phyloP scores from a whole-genome alignment of 2,113 vertebrate species.

The Hemiprocne comata region DNA sequence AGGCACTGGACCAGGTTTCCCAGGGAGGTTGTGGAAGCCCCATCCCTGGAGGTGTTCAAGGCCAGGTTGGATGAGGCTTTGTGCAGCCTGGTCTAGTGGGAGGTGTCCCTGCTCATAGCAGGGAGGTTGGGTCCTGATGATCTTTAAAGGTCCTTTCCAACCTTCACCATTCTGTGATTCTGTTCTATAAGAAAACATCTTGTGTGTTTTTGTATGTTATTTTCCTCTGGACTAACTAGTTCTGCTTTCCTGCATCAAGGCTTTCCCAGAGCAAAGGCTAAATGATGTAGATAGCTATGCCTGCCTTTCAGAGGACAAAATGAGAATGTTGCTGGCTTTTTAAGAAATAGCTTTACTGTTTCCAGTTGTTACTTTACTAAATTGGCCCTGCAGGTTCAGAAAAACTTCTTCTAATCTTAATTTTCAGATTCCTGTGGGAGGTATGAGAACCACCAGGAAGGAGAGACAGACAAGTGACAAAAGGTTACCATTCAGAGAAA shows the following conservation, averaged over 20 bases:
- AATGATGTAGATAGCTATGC: fast-evolving
- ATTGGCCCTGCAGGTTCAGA: neutral
- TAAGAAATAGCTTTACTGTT: neutral
- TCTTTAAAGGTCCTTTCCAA: too few relatives aligned
- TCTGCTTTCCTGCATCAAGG: neutral
- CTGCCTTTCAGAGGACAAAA: neutral
- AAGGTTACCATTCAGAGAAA: neutral
- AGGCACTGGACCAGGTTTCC: too few relatives aligned
- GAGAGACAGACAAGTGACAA: neutral
- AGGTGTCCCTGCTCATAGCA: too few relatives aligned
- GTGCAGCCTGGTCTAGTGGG: too few relatives aligned
- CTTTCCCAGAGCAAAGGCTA: neutral
- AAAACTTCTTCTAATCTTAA: neutral
- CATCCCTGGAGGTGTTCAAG: too few relatives aligned
- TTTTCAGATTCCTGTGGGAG: neutral
- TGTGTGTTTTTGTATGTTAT: neutral
- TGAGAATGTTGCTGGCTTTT: neutral
- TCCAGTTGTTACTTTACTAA: neutral
- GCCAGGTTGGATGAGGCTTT: too few relatives aligned
- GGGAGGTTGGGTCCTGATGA: too few relatives aligned
- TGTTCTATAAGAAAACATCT: neutral
- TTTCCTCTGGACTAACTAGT: neutral
- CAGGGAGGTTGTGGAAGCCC: too few relatives aligned
- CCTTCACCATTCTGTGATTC: too few relatives aligned
- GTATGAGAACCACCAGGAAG: neutral